phyloP scores from a whole-genome alignment of 1,140 invertebrate genomes.

The Eueides isabella region DNA sequence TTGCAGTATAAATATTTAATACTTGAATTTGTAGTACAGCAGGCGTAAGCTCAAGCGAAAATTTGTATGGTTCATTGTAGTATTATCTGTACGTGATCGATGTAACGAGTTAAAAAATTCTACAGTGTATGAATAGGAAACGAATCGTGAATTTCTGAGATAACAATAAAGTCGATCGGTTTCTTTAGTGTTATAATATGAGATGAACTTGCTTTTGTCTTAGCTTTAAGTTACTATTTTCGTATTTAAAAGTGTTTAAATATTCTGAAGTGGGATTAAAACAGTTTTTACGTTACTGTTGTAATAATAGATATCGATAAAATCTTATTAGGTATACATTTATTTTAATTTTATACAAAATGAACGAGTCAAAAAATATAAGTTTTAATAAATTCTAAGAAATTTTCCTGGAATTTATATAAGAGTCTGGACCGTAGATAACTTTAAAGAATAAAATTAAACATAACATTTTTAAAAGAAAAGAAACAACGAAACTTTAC shows the following conservation, averaged over 20 bases:
- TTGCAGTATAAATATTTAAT: slow-evolving; percentile 41
- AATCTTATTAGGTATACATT: no score
- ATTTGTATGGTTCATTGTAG: slow-evolving; percentile 79
- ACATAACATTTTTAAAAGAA: no score
- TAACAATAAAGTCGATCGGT: neutral
- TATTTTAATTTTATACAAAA: no score
- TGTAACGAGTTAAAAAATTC: slow-evolving; percentile 69
- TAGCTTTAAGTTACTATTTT: neutral
- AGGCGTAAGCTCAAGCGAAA: slow-evolving; percentile 73
- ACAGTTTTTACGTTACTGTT: no score
- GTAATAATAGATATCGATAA: no score
- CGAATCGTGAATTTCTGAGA: slow-evolving; percentile 38
- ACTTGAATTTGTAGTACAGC: slow-evolving; percentile 53
- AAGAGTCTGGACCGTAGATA: no score
- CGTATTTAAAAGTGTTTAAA: neutral
- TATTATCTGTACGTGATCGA: slow-evolving; percentile 76
- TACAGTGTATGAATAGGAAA: slow-evolving; percentile 65
- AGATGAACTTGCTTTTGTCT: neutral
- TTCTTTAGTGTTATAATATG: neutral
- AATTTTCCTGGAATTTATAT: no score
- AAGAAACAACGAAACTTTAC: no score
- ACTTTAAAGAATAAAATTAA: no score
- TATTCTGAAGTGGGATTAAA: neutral
- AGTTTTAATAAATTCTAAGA: no score
- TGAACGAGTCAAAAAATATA: no score